Conservation (phyloP, 2,888 invertebrate species). For the Netelia virgata region DNA sequence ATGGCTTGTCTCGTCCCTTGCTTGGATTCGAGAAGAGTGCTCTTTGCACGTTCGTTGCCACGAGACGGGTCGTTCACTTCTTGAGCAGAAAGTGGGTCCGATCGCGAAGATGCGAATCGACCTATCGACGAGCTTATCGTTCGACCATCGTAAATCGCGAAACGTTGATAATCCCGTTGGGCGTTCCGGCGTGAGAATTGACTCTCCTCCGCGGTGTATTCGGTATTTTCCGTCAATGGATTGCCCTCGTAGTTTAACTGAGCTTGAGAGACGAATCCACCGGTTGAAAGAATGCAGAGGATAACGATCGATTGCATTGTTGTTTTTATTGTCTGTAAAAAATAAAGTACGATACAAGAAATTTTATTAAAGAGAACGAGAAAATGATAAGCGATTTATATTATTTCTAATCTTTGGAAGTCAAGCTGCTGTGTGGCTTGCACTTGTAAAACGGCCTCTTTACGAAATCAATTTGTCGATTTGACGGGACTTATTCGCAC, state of each 20-base stretch:
- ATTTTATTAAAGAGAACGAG: neutral
- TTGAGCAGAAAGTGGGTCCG: neutral
- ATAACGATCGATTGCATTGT: conserved; percentile 63
- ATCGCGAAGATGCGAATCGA: conserved; percentile 22
- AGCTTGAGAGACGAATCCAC: conserved; percentile 60
- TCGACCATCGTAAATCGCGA: conserved; percentile 48
- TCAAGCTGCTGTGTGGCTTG: no score
- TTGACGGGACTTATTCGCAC: no score
- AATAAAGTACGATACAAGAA: conserved; percentile 11
- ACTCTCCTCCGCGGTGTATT: conserved; percentile 81
- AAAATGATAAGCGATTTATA: neutral
- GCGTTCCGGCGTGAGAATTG: conserved; percentile 73
- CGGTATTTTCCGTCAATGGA: conserved; percentile 81
- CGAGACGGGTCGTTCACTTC: neutral
- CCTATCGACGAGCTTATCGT: conserved; percentile 21
- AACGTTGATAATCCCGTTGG: conserved; percentile 63
- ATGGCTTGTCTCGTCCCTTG: neutral
- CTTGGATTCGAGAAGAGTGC: neutral
- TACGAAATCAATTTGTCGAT: no score
- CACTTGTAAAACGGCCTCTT: no score
- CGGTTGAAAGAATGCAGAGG: conserved; percentile 57
- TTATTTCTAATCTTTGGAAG: neutral
- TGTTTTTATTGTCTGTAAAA: conserved; percentile 72
- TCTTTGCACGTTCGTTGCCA: neutral
- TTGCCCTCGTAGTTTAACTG: conserved; percentile 82